A percentile compares a stretch with the other conserved stretches of the same genome.
These are phyloP conservation scores for Brachyistius frenatus DNA, from an alignment of 2,113 vertebrate species.

Conservation along the genomic window DNA sequence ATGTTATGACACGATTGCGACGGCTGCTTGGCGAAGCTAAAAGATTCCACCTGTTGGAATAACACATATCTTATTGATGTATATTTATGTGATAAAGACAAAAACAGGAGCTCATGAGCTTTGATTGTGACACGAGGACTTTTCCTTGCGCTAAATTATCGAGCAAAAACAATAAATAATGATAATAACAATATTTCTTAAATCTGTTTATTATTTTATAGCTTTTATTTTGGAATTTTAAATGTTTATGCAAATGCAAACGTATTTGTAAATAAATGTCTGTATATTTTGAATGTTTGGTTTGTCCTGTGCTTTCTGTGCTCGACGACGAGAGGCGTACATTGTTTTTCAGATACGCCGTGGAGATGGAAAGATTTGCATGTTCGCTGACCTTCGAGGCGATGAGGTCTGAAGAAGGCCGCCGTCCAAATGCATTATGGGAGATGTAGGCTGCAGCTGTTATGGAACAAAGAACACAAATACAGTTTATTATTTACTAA, in stretches of 20 bases:
- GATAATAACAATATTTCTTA: slow-evolving; percentile 11
- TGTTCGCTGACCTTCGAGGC: too few species aligned
- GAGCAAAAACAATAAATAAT: neutral
- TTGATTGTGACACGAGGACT: slow-evolving; percentile 42
- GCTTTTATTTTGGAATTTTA: slow-evolving; percentile 73
- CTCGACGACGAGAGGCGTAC: neutral
- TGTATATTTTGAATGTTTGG: slow-evolving; percentile 77
- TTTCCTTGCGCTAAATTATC: slow-evolving; percentile 41
- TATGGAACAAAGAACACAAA: too few species aligned
- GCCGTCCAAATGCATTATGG: too few species aligned
- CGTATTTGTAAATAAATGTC: slow-evolving; percentile 85
- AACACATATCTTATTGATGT: slow-evolving; percentile 60
- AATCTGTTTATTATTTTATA: slow-evolving; percentile 77
- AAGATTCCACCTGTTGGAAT: slow-evolving; percentile 21
- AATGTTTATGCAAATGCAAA: slow-evolving; percentile 79
- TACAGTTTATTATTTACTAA: too few species aligned
- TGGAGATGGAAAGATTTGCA: neutral
- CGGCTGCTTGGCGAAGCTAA: slow-evolving; percentile 20
- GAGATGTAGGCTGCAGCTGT: too few species aligned
- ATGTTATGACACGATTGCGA: slow-evolving; percentile 32
- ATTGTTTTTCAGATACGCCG: neutral
- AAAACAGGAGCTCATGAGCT: slow-evolving; percentile 11
- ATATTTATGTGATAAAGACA: slow-evolving; percentile 64
- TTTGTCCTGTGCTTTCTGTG: neutral
- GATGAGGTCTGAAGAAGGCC: too few species aligned